Evolutionary conservation across 2,113 vertebrate species (phyloP).

Genomic region (Neogobius melanostomus): DNA sequence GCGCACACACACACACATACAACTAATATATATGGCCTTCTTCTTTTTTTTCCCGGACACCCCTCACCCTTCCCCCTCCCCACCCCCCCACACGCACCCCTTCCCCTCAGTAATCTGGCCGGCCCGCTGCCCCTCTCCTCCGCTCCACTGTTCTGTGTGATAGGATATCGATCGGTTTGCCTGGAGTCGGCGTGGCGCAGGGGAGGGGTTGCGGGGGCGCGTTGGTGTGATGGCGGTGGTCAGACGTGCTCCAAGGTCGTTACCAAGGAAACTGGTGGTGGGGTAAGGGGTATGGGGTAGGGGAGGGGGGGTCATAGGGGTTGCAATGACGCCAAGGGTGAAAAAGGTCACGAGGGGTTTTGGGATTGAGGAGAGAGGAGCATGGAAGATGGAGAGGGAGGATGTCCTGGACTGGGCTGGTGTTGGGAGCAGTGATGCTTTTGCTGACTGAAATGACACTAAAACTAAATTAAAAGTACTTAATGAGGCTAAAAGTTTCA

Average conservation of each 20-base stretch:
- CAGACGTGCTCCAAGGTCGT: conserved; percentile 82
- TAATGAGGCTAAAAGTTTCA: too few relatives aligned
- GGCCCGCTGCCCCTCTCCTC: conserved; percentile 76
- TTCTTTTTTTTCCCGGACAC: conserved; percentile 50
- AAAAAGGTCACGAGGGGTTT: conserved; percentile 70
- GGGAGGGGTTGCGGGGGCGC: conserved; percentile 32
- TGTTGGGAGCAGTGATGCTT: conserved; percentile 10
- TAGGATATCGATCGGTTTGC: conserved; percentile 83
- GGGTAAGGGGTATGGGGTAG: too few relatives aligned
- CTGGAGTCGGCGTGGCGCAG: conserved; percentile 69
- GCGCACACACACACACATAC: conserved; percentile 23
- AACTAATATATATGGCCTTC: conserved; percentile 35
- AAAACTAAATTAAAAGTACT: too few relatives aligned
- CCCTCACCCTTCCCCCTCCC: conserved; percentile 11
- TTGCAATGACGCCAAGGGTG: conserved; percentile 80
- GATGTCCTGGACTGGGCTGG: background rate
- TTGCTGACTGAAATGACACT: too few relatives aligned
- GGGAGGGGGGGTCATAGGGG: conserved; percentile 65
- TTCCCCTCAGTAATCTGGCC: conserved; percentile 73
- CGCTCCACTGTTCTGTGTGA: conserved; percentile 85
- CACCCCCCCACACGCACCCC: background rate
- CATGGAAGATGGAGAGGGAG: conserved; percentile 23
- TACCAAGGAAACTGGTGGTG: conserved; percentile 74
- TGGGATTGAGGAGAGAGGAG: conserved; percentile 28
- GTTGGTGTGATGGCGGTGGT: conserved; percentile 64